These are phyloP conservation scores for Takifugu flavidus DNA, from an alignment of 2,113 vertebrate species.

Conservation along the genomic window DNA sequence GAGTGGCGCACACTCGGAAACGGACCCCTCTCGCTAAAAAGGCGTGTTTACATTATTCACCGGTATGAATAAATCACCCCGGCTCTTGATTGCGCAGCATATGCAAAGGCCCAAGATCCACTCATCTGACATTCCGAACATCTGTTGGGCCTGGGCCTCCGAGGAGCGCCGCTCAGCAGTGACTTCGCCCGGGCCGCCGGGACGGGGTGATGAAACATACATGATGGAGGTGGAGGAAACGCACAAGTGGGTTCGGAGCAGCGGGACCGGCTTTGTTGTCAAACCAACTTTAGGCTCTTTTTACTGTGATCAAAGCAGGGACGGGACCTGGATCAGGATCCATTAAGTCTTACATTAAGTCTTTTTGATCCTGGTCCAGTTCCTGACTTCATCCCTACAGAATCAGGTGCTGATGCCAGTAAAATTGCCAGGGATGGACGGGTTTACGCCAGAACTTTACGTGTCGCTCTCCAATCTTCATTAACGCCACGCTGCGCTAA, in stretches of 20 bases:
- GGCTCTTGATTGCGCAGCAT: constrained; percentile 49
- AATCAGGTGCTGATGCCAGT: constrained; percentile 78
- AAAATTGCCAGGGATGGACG: constrained; percentile 69
- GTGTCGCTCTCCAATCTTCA: constrained; percentile 41
- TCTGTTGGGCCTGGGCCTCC: constrained; percentile 50
- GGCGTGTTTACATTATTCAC: constrained; percentile 61
- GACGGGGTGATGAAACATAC: constrained; percentile 43
- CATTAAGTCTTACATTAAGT: constrained; percentile 21
- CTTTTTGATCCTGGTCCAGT: not conserved
- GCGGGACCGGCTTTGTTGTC: not conserved
- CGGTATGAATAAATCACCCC: constrained; percentile 56
- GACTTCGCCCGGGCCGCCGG: constrained; percentile 28
- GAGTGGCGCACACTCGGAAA: constrained; percentile 14
- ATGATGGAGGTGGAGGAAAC: constrained; percentile 20
- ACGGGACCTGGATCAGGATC: constrained; percentile 2
- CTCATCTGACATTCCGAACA: constrained; percentile 63
- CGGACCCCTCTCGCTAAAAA: constrained; percentile 22
- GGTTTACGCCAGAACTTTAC: constrained; percentile 65
- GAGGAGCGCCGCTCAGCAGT: constrained; percentile 23
- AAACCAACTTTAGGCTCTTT: no score
- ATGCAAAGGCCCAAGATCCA: constrained; percentile 52
- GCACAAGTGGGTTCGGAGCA: constrained; percentile 4
- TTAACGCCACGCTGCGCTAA: constrained; percentile 52
- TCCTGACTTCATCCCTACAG: constrained; percentile 33
- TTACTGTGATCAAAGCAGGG: not conserved